Conservation (phyloP, 2,888 invertebrate species). For the Polietes domitor region DNA sequence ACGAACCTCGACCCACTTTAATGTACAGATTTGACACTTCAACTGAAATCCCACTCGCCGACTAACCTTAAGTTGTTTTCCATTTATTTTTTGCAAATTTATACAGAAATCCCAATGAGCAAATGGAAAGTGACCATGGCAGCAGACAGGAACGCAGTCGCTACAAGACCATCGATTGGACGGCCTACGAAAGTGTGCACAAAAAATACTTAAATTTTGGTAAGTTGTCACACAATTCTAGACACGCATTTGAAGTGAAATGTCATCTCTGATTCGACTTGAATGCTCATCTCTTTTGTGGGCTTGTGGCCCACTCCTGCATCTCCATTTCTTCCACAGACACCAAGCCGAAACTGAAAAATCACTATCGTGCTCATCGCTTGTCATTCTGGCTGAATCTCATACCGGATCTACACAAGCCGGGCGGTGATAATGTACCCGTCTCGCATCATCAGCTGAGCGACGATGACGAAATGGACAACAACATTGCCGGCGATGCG, state of each 20-base stretch:
- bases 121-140: slow-evolving; percentile 85
- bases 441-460: slow-evolving; percentile 92
- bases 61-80: not conserved
- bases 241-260: not conserved
- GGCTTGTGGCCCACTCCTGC: not conserved
- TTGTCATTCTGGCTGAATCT: slow-evolving; percentile 97
- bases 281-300: not conserved
- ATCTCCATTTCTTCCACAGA: slow-evolving; percentile 82
- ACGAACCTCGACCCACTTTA: too few relatives aligned
- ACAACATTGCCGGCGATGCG: slow-evolving; percentile 83
- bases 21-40: too few relatives aligned
- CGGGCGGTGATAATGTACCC: slow-evolving; percentile 93
- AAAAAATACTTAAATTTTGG: slow-evolving; percentile 95
- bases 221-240: slow-evolving; percentile 79
- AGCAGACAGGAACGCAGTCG: slow-evolving; percentile 90
- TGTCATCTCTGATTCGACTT: not conserved
- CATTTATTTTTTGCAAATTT: not conserved
- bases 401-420: slow-evolving; percentile 94
- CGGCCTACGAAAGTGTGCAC: slow-evolving; percentile 94
- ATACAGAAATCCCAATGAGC: slow-evolving; percentile 93
- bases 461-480: slow-evolving; percentile 82
- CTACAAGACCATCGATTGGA: slow-evolving; percentile 95
- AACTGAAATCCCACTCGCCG: too few relatives aligned
- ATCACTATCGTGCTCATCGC: slow-evolving; percentile 95
- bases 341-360: slow-evolving; percentile 93